These are phyloP conservation scores for Vulpes vulpes DNA, from an alignment of 2,113 vertebrate species.

Conservation along the genomic window DNA sequence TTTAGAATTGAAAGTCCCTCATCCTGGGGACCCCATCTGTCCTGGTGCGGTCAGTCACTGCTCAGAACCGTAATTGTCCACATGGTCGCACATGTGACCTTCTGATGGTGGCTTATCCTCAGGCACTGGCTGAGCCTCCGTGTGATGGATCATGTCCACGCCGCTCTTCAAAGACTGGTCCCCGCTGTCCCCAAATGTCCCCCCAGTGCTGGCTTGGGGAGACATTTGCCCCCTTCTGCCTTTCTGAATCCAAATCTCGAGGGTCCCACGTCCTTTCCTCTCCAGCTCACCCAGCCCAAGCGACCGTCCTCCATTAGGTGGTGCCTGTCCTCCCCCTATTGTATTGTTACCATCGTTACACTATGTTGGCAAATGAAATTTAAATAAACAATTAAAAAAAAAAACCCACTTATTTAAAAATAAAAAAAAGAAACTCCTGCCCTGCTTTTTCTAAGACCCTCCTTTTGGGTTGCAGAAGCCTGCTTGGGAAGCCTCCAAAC, in stretches of 20 bases:
- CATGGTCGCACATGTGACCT: fast-evolving
- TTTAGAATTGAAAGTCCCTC: not conserved
- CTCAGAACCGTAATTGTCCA: not conserved
- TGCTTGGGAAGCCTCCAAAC: not conserved
- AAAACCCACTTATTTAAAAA: no score
- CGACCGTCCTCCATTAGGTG: not conserved
- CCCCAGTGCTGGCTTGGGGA: not conserved
- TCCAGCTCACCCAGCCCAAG: not conserved
- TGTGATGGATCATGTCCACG: fast-evolving
- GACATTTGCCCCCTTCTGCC: no score
- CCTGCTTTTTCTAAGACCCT: not conserved
- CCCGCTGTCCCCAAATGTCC: no score
- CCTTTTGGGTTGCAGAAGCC: not conserved
- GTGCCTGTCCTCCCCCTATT: not conserved
- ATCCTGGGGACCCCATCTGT: not conserved
- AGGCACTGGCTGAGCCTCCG: no score
- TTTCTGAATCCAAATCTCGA: not conserved
- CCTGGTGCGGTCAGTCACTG: no score
- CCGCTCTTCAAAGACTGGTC: not conserved
- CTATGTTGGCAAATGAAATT: no score
- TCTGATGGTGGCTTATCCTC: not conserved
- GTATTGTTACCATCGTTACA: fast-evolving
- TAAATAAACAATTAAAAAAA: no score
- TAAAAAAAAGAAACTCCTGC: no score
- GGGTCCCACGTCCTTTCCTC: not conserved